phyloP scores from a whole-genome alignment of 2,888 invertebrate species.

The Arrhopalites spinosus region DNA sequence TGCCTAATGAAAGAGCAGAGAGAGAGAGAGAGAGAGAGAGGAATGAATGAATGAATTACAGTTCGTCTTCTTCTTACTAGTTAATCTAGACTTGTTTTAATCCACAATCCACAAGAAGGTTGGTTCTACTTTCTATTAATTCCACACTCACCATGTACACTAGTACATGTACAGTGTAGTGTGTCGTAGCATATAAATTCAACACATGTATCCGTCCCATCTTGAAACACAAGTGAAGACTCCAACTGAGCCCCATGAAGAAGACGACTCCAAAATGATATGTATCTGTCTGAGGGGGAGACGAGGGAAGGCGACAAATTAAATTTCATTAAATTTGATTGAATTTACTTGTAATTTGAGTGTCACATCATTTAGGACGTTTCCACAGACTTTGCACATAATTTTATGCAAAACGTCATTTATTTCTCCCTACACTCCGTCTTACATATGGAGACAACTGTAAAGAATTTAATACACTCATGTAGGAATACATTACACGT shows the following conservation, averaged over 20 bases:
- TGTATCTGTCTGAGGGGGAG: neutral
- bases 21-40: neutral
- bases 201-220: too few species aligned
- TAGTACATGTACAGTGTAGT: neutral
- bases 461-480: too few species aligned
- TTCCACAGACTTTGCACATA: neutral
- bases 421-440: too few species aligned
- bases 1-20: slow-evolving; percentile 21
- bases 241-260: neutral
- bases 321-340: slow-evolving; percentile 25
- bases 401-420: slow-evolving; percentile 8
- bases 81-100: too few species aligned
- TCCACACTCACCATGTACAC: neutral
- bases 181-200: neutral
- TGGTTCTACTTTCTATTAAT: neutral
- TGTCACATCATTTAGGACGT: neutral
- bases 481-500: too few species aligned
- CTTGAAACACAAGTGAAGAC: too few species aligned
- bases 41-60: slow-evolving; percentile 5
- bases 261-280: neutral
- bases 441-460: too few species aligned
- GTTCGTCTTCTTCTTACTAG: too few species aligned
- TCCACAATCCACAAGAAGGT: neutral
- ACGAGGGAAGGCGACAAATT: neutral
- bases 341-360: slow-evolving; percentile 26